phyloP scores from a whole-genome alignment of 2,113 vertebrate species.

The Pseudorhombus dupliciocellatus region DNA sequence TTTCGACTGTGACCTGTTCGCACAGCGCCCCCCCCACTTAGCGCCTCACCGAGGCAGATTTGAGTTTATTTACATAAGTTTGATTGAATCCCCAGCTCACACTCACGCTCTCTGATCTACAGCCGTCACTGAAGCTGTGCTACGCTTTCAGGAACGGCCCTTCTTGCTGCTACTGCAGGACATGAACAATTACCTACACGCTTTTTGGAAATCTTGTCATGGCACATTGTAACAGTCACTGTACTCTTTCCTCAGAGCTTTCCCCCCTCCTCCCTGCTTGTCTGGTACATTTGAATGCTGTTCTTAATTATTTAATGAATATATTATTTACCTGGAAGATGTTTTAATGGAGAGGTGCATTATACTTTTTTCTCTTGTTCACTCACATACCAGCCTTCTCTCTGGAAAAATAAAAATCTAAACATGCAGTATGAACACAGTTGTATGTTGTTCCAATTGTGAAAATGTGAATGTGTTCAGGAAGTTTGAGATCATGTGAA shows the following conservation, averaged over 20 bases:
- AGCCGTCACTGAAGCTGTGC: slow-evolving; percentile 65
- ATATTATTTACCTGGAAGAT: slow-evolving; percentile 82
- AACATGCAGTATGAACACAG: slow-evolving; percentile 38
- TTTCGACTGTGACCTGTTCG: slow-evolving; percentile 90
- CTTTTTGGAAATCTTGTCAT: slow-evolving; percentile 76
- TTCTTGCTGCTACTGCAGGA: slow-evolving; percentile 83
- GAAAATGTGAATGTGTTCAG: not conserved
- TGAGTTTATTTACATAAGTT: slow-evolving; percentile 61
- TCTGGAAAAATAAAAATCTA: slow-evolving; percentile 81
- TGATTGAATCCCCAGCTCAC: slow-evolving; percentile 57
- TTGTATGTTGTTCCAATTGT: not conserved
- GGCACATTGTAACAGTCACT: slow-evolving; percentile 90
- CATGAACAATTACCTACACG: slow-evolving; percentile 63
- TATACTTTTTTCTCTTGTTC: slow-evolving; percentile 73
- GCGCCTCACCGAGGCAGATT: slow-evolving; percentile 74
- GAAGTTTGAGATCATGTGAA: too few species aligned
- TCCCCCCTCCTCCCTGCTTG: slow-evolving; percentile 78
- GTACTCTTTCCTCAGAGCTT: slow-evolving; percentile 84
- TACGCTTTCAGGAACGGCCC: slow-evolving; percentile 81
- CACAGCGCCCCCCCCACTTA: slow-evolving; percentile 69
- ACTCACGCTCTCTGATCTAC: slow-evolving; percentile 22
- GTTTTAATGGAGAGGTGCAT: slow-evolving; percentile 84
- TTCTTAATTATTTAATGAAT: slow-evolving; percentile 92
- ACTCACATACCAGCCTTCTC: slow-evolving; percentile 81
- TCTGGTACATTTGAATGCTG: slow-evolving; percentile 94